A percentile compares a stretch with the other conserved stretches of the same genome.
phyloP scores from a whole-genome alignment of 2,113 vertebrate species.

The Cariama cristata region DNA sequence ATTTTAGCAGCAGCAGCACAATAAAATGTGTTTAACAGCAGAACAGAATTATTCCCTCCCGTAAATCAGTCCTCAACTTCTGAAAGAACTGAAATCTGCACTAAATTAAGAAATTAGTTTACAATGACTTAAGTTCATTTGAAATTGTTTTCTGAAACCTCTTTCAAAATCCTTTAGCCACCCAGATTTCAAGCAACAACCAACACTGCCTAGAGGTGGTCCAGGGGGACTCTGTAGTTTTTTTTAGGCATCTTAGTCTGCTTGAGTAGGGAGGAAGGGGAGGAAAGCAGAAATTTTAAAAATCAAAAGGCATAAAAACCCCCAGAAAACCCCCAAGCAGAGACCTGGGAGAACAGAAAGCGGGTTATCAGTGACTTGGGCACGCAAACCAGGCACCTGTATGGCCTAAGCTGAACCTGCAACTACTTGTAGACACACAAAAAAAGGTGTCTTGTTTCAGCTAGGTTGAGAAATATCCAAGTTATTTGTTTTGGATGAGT shows the following conservation, averaged over 20 bases:
- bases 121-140: neutral
- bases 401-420: neutral
- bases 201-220: neutral
- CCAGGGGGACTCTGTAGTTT: neutral
- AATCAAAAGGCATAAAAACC: neutral
- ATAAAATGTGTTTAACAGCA: neutral
- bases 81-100: constrained; percentile 17
- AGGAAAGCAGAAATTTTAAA: neutral
- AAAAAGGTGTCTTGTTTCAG: neutral
- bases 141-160: neutral
- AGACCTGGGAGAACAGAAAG: neutral
- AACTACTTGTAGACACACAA: neutral
- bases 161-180: neutral
- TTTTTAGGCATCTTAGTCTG: neutral
- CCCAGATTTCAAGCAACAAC: neutral
- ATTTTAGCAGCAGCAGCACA: neutral
- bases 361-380: neutral
- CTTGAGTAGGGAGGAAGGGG: neutral
- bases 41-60: neutral
- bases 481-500: neutral
- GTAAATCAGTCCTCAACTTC: neutral
- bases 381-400: neutral
- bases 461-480: neutral
- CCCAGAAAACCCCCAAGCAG: neutral
- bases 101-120: neutral